Evolutionary conservation across 2,888 invertebrate genomes (phyloP).

Genomic region (Encarsia formosa): DNA sequence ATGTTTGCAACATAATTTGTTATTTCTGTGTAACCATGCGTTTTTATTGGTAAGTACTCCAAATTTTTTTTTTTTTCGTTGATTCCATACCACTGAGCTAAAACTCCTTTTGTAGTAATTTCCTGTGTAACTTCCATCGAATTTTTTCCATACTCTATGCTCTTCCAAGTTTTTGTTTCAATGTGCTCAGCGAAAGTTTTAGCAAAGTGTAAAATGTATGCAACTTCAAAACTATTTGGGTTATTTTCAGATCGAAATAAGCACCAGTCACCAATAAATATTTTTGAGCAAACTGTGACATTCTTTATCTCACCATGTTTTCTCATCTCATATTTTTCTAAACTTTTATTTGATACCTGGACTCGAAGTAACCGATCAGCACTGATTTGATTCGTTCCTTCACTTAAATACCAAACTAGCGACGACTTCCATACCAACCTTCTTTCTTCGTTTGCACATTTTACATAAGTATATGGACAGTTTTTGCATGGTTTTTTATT

Average conservation of each 20-base stretch:
- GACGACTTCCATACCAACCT: not conserved
- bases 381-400: not conserved
- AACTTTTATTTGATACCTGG: not conserved
- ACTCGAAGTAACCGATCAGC: not conserved
- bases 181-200: not conserved
- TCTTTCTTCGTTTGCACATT: not conserved
- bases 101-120: not conserved
- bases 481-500: not conserved
- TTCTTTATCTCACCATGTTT: not conserved
- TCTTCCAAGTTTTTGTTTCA: not conserved
- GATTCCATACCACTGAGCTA: not conserved
- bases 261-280: not conserved
- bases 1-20: not conserved
- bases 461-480: not conserved
- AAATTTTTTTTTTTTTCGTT: not conserved
- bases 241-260: not conserved
- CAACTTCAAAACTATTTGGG: not conserved
- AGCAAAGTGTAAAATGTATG: not conserved
- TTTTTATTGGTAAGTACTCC: not conserved
- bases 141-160: not conserved
- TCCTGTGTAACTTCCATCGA: not conserved
- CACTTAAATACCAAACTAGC: not conserved
- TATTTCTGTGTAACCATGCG: not conserved
- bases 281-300: not conserved
- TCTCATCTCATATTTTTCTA: not conserved